Base-by-base conservation (phyloP, 2,888 invertebrate genomes). In the Cabera pusaria region DNA sequence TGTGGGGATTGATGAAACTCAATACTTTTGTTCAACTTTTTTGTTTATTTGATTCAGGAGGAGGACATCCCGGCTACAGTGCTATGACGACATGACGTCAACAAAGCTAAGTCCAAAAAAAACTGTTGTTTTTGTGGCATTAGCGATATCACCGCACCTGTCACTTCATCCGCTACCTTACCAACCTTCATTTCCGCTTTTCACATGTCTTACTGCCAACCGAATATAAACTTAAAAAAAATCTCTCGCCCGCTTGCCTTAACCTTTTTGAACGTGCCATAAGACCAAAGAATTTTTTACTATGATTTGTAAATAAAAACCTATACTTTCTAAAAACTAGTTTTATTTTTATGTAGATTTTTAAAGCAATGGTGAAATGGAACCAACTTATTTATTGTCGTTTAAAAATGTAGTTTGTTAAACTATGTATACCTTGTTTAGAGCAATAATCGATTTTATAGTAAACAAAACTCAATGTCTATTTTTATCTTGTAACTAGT, bases 1-100 rank as follows among this genome's bases (percentile, higher is more conserved):
- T 0, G 22, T 21, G 10, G n/a, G n/a, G 8, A 18, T 7, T 21
- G 6, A 6, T 9, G 5, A 21, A 20, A 20, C 7, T 18, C 8
- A 2, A 9, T 29, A 14, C 6, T 40, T 47, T 43, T 49, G 42
- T 51, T 44, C 34, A 52, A 24, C 9, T 2, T 5, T 19, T 36
- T 60, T 39, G 16, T 43, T 26, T 35, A 21, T 35, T 32, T 26
- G 23, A 22, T 44, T 56, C 86, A 88, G 87, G 87, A 81, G 73
- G 86, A 84, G 76, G 87, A 88, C 77, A 77, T 84, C 75, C 88
- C 87, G 29, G 87, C 83, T 24, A 88, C 87, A 53, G 72, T 86
- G 56, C 80, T 88, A 57, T 87, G 77, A 85, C 74, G 63, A 52
- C 79, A 57, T 87, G 77, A 85, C 74, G 63, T 52, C 79, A 64